A percentile compares a stretch with the other conserved stretches of the same genome.
Evolutionary conservation across 2,888 invertebrate species (phyloP).

Genomic region (Trissolcus japonicus): DNA sequence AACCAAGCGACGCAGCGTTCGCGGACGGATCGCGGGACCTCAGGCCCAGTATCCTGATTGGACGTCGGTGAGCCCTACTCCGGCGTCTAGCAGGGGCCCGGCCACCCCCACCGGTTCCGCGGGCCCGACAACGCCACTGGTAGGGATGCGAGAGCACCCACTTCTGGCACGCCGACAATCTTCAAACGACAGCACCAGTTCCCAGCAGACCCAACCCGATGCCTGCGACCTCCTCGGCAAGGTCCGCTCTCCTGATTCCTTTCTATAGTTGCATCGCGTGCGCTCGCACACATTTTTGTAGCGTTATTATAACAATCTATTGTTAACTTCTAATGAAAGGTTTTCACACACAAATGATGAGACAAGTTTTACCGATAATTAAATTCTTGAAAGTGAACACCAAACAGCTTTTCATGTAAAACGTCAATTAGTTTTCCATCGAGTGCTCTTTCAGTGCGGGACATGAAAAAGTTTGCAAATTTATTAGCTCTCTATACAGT

Average conservation of each 20-base stretch:
- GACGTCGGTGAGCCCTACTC: conserved; percentile 43
- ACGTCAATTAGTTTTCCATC: no score
- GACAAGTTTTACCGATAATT: no score
- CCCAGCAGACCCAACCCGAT: conserved; percentile 77
- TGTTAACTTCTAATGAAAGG: neutral
- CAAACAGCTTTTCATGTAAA: no score
- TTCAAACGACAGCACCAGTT: conserved; percentile 73
- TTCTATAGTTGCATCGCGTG: conserved; percentile 6
- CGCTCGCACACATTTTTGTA: conserved; percentile 8
- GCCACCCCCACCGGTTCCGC: conserved; percentile 59
- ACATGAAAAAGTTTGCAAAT: no score
- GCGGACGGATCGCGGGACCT: conserved; percentile 63
- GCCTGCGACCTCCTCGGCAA: conserved; percentile 80
- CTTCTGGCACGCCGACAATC: conserved; percentile 64
- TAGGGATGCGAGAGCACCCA: conserved; percentile 69
- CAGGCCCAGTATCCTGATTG: conserved; percentile 63
- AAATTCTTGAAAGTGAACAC: no score
- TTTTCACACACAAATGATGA: no score
- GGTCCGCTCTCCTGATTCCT: conserved; percentile 70
- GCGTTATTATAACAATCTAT: conserved; percentile 8
- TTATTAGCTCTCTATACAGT: no score
- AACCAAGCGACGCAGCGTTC: conserved; percentile 64
- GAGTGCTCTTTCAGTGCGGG: no score
- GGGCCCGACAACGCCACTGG: conserved; percentile 75
- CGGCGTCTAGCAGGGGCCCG: conserved; percentile 58